These are phyloP conservation scores for Hemibagrus wyckioides DNA, from an alignment of 2,113 vertebrate genomes.

Conservation along the genomic window DNA sequence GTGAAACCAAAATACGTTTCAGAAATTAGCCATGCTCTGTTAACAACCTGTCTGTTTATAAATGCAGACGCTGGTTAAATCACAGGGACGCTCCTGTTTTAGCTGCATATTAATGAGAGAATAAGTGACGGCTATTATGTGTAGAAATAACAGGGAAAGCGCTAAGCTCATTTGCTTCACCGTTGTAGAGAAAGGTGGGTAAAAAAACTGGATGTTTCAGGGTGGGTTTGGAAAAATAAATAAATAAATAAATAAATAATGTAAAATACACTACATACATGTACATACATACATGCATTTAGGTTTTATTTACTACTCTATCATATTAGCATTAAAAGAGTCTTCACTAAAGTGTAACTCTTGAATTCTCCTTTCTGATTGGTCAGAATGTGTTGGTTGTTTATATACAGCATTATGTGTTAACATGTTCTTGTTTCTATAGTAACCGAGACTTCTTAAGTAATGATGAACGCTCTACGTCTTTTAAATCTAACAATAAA, in stretches of 20 bases:
- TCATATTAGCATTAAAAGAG: background rate
- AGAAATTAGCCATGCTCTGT: conserved; percentile 36
- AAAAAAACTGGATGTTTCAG: conserved; percentile 60
- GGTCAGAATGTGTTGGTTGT: background rate
- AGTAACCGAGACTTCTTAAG: background rate
- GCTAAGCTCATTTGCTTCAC: conserved; percentile 67
- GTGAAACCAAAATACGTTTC: conserved; percentile 38
- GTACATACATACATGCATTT: too few species aligned
- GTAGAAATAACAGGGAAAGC: background rate
- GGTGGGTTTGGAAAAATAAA: conserved; percentile 5
- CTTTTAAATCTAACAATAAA: background rate
- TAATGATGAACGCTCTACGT: background rate
- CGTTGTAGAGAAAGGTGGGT: conserved; percentile 63
- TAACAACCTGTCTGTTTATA: conserved; percentile 17
- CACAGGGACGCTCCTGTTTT: conserved; percentile 33
- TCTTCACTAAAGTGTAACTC: background rate
- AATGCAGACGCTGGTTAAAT: conserved; percentile 5
- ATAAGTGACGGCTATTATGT: background rate
- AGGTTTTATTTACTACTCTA: background rate
- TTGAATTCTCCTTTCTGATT: background rate
- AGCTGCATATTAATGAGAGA: conserved; percentile 28
- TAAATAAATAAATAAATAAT: background rate
- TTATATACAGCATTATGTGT: too few species aligned
- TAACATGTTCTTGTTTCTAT: background rate
- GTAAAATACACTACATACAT: background rate